Evolutionary conservation across 2,113 vertebrate genomes (phyloP), one percentile per base, ranked within the genome.

Genomic region (Channa maculata): DNA sequence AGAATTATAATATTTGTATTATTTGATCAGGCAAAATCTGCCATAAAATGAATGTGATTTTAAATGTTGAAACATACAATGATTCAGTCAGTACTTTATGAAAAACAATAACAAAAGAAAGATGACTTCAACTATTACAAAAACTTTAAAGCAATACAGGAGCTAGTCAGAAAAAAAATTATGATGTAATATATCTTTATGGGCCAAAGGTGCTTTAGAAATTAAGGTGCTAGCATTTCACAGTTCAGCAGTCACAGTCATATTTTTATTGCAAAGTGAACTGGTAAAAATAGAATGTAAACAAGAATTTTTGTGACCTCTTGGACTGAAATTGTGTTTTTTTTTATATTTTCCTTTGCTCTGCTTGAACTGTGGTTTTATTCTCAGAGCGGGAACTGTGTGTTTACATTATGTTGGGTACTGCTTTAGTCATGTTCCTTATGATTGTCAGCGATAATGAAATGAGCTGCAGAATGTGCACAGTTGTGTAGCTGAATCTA

Each of bases 251-350:
- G 24, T 24, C 24, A 33, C 43, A 11, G 48, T 76, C 61, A 13
- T 55, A 38, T 67, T 60, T 67, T 49, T 34, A 71, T 79, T 7
- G 64, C 11, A 61, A 65, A 65, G 24, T 33, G 2, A 81, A 67
- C 39, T 68, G 52, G 7, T 60, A 36, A 48, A 83, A 76, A 68
- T 55, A 82, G 59, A 92, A 82, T 87, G 79, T 91, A 88, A 79
- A 88, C 86, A 86, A 34, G 24, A 76, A 7, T 67, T 41, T 68
- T 50, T 48, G 46, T 72, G 45, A 49, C 41, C 44, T 63, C 44
- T 67, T 69, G 24, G 65, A 51, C 75, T 50, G 57, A 67, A 74
- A 63, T 63, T 55, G 34, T 46, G 15, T 72, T 79, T 69, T 73
- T 36, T 63, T 38, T 63, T 36, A 44, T 60, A 38, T 52, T 57